Evolutionary conservation across 2,797 vertebrate genomes (phyloP).

Genomic region (Okamejei kenojei): DNA sequence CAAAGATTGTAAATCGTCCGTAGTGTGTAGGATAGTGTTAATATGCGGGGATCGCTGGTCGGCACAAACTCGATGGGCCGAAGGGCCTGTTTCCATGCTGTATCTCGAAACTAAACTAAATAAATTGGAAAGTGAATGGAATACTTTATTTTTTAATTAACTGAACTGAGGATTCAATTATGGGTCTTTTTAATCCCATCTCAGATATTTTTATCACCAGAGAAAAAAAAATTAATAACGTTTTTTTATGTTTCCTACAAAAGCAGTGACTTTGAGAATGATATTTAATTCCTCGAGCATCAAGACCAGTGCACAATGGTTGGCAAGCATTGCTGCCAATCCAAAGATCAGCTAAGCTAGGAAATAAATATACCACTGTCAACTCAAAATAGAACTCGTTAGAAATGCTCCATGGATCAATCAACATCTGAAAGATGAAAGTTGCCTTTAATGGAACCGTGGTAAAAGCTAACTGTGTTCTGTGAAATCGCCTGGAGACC

Average conservation of each 20-base stretch:
- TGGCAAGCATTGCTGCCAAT: not conserved
- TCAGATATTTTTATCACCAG: not conserved
- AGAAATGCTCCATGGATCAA: not conserved
- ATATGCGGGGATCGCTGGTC: too few relatives aligned
- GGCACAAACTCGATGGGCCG: too few relatives aligned
- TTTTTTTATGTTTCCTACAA: not conserved
- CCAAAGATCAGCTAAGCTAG: not conserved
- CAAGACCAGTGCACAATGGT: not conserved
- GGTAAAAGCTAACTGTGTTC: not conserved
- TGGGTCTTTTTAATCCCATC: not conserved
- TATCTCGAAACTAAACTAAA: too few relatives aligned
- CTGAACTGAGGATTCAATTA: not conserved
- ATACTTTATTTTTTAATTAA: not conserved
- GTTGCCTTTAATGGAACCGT: not conserved
- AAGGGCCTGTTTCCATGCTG: too few relatives aligned
- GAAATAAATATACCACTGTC: not conserved
- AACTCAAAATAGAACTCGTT: not conserved
- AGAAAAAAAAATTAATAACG: not conserved
- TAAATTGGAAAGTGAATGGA: not conserved
- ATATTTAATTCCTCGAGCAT: not conserved
- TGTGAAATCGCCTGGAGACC: not conserved
- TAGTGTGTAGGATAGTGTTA: too few relatives aligned
- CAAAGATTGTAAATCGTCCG: too few relatives aligned
- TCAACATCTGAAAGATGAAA: conserved; percentile 14
- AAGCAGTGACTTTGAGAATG: not conserved